These are phyloP conservation scores for Chrysotoxum bicinctum DNA, from an alignment of 2,888 invertebrate species.

Conservation along the genomic window DNA sequence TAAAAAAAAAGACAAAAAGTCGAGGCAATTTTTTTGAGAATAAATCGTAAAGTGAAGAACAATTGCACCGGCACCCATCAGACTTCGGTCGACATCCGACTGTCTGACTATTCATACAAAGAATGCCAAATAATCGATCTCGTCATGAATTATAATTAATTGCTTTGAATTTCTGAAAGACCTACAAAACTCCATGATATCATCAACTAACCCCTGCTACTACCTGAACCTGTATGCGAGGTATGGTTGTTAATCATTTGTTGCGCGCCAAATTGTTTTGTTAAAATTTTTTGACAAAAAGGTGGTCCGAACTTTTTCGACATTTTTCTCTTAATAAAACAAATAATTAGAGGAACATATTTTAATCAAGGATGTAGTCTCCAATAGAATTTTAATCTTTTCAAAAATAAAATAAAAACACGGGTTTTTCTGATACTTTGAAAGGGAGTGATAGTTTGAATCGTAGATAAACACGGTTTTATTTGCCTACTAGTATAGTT, in stretches of 20 bases:
- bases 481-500: no score
- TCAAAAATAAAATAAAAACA: no score
- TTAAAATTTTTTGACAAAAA: no score
- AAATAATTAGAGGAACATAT: no score
- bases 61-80: slow-evolving; percentile 41
- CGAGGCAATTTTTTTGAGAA: slow-evolving; percentile 40
- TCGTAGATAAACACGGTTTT: no score
- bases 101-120: slow-evolving; percentile 55
- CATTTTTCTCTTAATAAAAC: no score
- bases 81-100: slow-evolving; percentile 39
- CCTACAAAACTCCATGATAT: slow-evolving; percentile 38
- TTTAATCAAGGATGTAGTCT: no score
- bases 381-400: no score
- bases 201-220: neutral
- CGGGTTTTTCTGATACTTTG: no score
- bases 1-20: slow-evolving; percentile 35
- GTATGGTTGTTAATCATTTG: slow-evolving; percentile 33
- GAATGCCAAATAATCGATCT: slow-evolving; percentile 65
- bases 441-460: no score
- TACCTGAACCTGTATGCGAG: slow-evolving; percentile 16
- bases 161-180: slow-evolving; percentile 24
- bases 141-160: slow-evolving; percentile 62
- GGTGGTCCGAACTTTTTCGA: no score
- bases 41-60: slow-evolving; percentile 53
- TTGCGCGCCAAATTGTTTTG: slow-evolving; percentile 52